Conservation (phyloP, 2,888 invertebrate genomes). For the Chrysolina americana region DNA sequence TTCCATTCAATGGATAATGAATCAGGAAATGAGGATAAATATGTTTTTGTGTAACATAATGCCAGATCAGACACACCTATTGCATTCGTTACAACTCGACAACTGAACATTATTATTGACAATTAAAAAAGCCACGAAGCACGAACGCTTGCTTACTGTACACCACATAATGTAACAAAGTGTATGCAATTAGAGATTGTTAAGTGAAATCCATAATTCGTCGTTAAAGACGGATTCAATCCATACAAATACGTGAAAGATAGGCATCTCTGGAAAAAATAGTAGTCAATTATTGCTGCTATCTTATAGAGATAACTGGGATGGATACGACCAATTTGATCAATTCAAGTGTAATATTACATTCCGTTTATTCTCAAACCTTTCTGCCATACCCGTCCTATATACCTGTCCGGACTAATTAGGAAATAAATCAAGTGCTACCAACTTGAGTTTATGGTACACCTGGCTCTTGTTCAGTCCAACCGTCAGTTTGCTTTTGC, state of each 20-base stretch:
- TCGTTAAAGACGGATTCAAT: conserved; percentile 49
- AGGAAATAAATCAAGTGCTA: conserved; percentile 68
- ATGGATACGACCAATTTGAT: conserved; percentile 60
- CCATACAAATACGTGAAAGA: conserved; percentile 51
- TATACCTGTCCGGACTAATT: conserved; percentile 69
- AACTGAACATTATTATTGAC: conserved; percentile 22
- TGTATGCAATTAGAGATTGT: conserved; percentile 51
- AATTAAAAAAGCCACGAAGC: conserved; percentile 14
- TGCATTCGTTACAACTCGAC: conserved; percentile 8
- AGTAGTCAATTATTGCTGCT: conserved; percentile 55
- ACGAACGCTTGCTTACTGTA: conserved; percentile 24
- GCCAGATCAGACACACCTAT: conserved; percentile 15
- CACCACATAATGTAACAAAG: conserved; percentile 45
- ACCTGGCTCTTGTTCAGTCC: conserved; percentile 50
- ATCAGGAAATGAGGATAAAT: conserved; percentile 10
- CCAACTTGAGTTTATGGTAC: conserved; percentile 53
- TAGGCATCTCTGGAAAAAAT: conserved; percentile 52
- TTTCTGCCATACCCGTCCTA: conserved; percentile 65
- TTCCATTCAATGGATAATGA: neutral
- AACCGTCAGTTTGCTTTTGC: conserved; percentile 24
- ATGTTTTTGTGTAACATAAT: conserved; percentile 2
- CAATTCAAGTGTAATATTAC: conserved; percentile 61
- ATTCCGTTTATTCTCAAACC: conserved; percentile 61
- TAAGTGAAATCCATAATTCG: conserved; percentile 46
- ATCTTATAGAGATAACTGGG: conserved; percentile 53